A percentile compares a stretch with the other conserved stretches of the same genome.
These are phyloP conservation scores for Temnothorax curvispinosus DNA, from an alignment of 1,140 invertebrate species.

Conservation along the genomic window DNA sequence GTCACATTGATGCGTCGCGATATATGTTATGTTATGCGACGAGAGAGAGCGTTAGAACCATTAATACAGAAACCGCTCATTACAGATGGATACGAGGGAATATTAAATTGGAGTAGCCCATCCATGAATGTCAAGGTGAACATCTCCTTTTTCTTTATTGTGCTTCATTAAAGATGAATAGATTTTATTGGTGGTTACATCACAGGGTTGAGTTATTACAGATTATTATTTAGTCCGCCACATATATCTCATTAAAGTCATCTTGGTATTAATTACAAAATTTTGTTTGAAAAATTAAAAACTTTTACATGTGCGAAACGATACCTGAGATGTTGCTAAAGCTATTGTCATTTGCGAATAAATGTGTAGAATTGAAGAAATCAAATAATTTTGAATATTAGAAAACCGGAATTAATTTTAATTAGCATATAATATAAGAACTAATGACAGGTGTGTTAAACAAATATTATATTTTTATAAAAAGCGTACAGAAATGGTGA, in stretches of 20 bases:
- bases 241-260: background rate
- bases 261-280: background rate
- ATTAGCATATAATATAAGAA: too few relatives aligned
- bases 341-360: background rate
- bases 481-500: too few relatives aligned
- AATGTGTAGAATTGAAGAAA: background rate
- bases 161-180: background rate
- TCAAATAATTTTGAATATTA: background rate
- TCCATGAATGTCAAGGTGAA: background rate
- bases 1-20: constrained; percentile 77
- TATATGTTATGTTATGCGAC: constrained; percentile 53
- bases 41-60: background rate
- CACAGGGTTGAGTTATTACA: background rate
- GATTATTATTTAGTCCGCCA: background rate
- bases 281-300: background rate
- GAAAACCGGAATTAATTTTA: too few relatives aligned
- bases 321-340: background rate
- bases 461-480: too few relatives aligned
- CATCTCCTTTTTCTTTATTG: background rate
- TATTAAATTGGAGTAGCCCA: background rate
- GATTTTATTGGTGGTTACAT: background rate
- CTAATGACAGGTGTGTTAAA: too few relatives aligned
- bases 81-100: constrained; percentile 19
- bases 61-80: constrained; percentile 58
- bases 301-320: background rate